Conservation (phyloP, 1,140 invertebrate species). For the Dinothrombium tinctorium region DNA sequence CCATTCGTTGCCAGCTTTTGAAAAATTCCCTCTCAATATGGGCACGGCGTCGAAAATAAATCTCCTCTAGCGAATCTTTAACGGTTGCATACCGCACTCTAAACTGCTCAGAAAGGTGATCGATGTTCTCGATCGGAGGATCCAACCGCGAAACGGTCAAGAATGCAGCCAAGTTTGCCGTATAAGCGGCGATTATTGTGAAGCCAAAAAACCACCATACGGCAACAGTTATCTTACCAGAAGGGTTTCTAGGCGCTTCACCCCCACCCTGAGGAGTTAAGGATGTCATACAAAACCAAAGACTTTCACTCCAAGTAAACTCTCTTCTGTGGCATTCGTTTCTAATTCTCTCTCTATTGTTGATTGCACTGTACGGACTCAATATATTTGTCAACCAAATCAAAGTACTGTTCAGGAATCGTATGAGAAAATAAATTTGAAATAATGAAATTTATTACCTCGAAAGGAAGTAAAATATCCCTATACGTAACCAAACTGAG, state of each 20-base stretch:
- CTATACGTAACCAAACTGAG: slow-evolving; percentile 84
- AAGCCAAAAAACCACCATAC: slow-evolving; percentile 97
- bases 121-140: slow-evolving; percentile 68
- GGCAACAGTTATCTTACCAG: slow-evolving; percentile 68
- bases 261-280: slow-evolving; percentile 82
- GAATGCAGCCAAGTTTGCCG: slow-evolving; percentile 84
- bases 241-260: slow-evolving; percentile 83
- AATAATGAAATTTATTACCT: neutral
- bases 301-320: slow-evolving; percentile 81
- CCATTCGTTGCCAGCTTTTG: slow-evolving; percentile 87
- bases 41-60: slow-evolving; percentile 86
- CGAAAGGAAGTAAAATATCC: slow-evolving; percentile 76
- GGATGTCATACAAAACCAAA: slow-evolving; percentile 98
- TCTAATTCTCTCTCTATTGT: slow-evolving; percentile 74
- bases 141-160: slow-evolving; percentile 75
- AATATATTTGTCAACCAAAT: slow-evolving; percentile 89
- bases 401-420: slow-evolving; percentile 62
- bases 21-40: slow-evolving; percentile 84
- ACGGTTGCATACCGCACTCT: slow-evolving; percentile 80
- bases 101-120: slow-evolving; percentile 57
- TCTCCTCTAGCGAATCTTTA: slow-evolving; percentile 54
- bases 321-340: slow-evolving; percentile 79
- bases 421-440: slow-evolving; percentile 31
- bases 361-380: slow-evolving; percentile 69
- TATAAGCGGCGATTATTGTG: slow-evolving; percentile 94